Evolutionary conservation across 2,113 vertebrate genomes (phyloP), one percentile per base, ranked within the genome.

Genomic region (Saccopteryx leptura): DNA sequence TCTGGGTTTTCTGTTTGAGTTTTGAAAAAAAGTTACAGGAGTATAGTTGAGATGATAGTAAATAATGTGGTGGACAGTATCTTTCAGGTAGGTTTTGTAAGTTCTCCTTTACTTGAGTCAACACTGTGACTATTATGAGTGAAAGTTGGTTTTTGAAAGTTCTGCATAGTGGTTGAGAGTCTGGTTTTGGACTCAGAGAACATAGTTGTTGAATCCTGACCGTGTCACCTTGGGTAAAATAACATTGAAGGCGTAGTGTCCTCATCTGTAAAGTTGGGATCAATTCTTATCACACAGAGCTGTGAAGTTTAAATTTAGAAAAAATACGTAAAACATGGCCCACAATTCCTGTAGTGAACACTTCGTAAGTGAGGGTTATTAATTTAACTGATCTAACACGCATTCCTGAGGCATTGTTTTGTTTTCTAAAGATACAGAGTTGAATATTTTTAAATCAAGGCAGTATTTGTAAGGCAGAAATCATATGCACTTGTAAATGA

Each of bases 201-300:
- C 39, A 61, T 88, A 14, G 50, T 69, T 68, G 23, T 33, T 69
- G 61, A 82, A n/a, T 66, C 92, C 65, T 46, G 90, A 2, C 52
- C 39, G 12, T 83, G 21, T 81, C n/a, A 65, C 17, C 18, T 78
- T 80, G 65, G 63, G 69, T 52, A 90, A 69, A 69, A 96, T 61
- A 85, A 82, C n/a, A 52, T 91, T 81, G 91, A 94, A 83, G 82
- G 24, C 39, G 82, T 48, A 28, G 52, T 94, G 92, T 91, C 52
- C 66, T 52, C 54, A 24, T 85, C 86, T 91, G 46, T 88, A 94
- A 60, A 82, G 39, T 17, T 58, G 79, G 63, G 39, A 65, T 75
- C 69, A 78, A 0, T 82, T 85, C 19, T 80, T 93, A 46, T 12
- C 33, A 95, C 56, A 1, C 23, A 84, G 69, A 92, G 24, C 31